Evolutionary conservation across 2,888 invertebrate species (phyloP), one percentile per base, ranked within the genome.

Genomic region (Folsomia manolachei): DNA sequence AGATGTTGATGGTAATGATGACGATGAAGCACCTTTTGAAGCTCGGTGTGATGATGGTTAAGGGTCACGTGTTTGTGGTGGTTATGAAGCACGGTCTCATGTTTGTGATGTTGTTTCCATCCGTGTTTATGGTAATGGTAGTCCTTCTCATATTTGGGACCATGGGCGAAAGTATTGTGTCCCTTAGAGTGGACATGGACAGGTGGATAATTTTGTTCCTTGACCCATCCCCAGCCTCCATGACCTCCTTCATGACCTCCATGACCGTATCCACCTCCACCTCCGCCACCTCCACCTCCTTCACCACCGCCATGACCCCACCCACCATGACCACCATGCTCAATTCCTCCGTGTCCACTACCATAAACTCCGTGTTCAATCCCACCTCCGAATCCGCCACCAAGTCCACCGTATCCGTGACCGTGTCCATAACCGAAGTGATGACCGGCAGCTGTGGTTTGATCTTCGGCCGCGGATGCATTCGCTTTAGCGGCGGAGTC

Each of bases 1-100:
- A 71, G 72, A 66, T 75, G 75, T 66, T 71, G 72, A 65, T 75
- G 75, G 56, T 75, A 72, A 62, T 75, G 75, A 24, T 75, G 75
- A 24, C 71, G 70, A 65, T 75, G 75, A 27, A 63, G 71, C 19
- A 74, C 67, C 67, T 67, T 67, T 26, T 67, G 67, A 19, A 25
- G 56, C 19, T 67, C 67, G 24, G 67, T 67, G 26, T 67, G 67
- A 19, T 67, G 67, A 56, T 67, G 67, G 23, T 67, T 52, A 67
- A 67, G 67, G 67, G 67, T 67, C 14, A 67, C 56, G 53, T 67
- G 67, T 24, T 67, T 67, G 56, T 67, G 51, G 19, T 67, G 67
- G 19, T 67, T 67, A 56, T 67, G 67, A 11, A 51, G 4, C 18
- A 67, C 26, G 14, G 52, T 21, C 60, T 67, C 67, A 1, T 67